Base-by-base conservation (phyloP, 2,113 vertebrate genomes). In the Dryoscopus gambensis region DNA sequence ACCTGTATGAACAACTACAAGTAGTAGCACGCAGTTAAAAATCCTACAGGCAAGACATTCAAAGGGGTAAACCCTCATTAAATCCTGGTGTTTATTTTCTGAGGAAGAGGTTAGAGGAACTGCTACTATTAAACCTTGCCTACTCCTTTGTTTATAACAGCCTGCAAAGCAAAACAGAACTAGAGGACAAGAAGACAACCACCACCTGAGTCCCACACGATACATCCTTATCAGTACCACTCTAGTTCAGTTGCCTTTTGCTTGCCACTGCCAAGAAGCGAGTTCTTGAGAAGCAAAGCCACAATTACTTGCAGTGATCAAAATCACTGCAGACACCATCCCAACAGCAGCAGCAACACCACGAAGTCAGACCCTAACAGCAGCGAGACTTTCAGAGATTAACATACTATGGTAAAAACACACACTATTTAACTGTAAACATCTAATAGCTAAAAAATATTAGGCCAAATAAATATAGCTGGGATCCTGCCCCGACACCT, bases 271-370 rank as follows among this genome's bases (percentile, higher is more conserved):
- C 89, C 96, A 95, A 96, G 71, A 65, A 91, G 18, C 0, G 0
- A 55, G 33, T 8, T 67, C 40, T 73, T 10, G 9, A 70, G 64
- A 75, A 60, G 56, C 35, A 62, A 91, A 91, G 69, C 81, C 81
- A 87, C 80, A 75, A 31, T 46, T 74, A 59, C 56, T 75, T 52
- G 77, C 90, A 81, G 84, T 44, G 77, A 82, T 71, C 70, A 59
- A 69, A 96, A 93, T 78, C 96, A 81, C 87, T 94, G 90, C 87
- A 75, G 64, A 59, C 27, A 67, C 19, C 57, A 78, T 7, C 33
- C 87, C 35, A 49, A 37, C 6, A 70, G 76, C 47, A 79, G 74
- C 69, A 70, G 65, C 47, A 82, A 20, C 0, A 1, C 33, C 65
- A 60, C 1, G 0, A 86, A 78, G 56, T 57, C 69, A 50, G 39